Conservation (phyloP, 2,113 vertebrate species). For the Emydura subglobosa region DNA sequence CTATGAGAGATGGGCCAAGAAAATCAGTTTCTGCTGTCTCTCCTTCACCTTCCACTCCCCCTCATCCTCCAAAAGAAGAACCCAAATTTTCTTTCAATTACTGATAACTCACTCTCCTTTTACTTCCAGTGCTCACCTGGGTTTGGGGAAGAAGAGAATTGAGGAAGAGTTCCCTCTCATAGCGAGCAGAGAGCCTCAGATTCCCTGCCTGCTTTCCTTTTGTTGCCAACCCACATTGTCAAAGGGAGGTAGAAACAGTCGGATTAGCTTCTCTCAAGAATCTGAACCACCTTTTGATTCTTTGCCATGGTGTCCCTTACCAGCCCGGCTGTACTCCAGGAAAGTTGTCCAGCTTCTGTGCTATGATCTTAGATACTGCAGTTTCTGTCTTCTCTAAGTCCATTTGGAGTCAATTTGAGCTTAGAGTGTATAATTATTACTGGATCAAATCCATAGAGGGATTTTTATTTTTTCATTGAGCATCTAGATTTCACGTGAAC, state of each 20-base stretch:
- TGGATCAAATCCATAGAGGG: not conserved
- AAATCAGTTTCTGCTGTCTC: not conserved
- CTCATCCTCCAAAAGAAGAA: too few relatives aligned
- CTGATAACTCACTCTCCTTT: not conserved
- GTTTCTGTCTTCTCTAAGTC: not conserved
- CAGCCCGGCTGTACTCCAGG: not conserved
- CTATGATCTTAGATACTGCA: not conserved
- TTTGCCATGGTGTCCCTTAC: not conserved
- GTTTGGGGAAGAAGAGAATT: not conserved
- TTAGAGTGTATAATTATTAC: slow-evolving; percentile 9
- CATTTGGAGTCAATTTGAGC: not conserved
- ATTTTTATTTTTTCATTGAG: not conserved
- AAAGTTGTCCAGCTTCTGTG: slow-evolving; percentile 9
- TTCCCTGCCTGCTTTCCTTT: not conserved
- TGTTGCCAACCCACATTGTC: not conserved
- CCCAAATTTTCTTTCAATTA: not conserved
- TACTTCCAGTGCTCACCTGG: not conserved
- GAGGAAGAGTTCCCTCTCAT: not conserved
- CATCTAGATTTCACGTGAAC: not conserved
- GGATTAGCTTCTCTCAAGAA: not conserved
- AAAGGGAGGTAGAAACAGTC: not conserved
- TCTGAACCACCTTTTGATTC: not conserved
- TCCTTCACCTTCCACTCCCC: not conserved
- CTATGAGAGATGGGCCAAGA: not conserved
- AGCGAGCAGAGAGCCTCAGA: not conserved